Conservation (phyloP, 1,140 invertebrate species). For the Muscidifurax raptorellus region DNA sequence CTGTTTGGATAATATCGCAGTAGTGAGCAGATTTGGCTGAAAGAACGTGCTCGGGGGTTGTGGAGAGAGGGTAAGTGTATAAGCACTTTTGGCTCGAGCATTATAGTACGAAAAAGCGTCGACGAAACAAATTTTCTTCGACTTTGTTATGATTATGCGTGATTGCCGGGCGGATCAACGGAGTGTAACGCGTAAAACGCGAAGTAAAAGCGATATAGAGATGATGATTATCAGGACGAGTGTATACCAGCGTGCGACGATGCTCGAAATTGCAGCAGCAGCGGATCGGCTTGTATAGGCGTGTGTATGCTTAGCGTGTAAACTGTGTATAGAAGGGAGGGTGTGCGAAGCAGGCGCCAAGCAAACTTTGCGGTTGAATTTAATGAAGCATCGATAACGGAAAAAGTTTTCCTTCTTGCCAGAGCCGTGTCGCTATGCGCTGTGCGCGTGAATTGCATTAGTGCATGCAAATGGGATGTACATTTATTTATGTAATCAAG, state of each 20-base stretch:
- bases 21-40: too few species aligned
- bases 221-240: constrained; percentile 54
- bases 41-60: too few species aligned
- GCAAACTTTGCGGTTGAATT: constrained; percentile 39
- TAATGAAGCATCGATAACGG: constrained; percentile 43
- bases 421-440: background rate
- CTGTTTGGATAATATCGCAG: too few species aligned
- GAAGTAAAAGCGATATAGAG: background rate
- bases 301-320: background rate
- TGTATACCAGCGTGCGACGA: background rate
- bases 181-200: constrained; percentile 4
- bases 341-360: background rate
- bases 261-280: constrained; percentile 9
- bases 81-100: too few species aligned
- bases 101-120: too few species aligned
- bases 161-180: background rate
- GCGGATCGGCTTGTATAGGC: too few species aligned
- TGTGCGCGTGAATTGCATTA: background rate
- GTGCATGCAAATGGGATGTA: background rate
- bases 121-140: too few species aligned
- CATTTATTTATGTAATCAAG: background rate
- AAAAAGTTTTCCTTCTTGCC: constrained; percentile 36
- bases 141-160: too few species aligned
- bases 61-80: too few species aligned
- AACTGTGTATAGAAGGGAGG: background rate